These are phyloP conservation scores for Natrix natrix DNA, from an alignment of 2,797 vertebrate species.

Conservation along the genomic window DNA sequence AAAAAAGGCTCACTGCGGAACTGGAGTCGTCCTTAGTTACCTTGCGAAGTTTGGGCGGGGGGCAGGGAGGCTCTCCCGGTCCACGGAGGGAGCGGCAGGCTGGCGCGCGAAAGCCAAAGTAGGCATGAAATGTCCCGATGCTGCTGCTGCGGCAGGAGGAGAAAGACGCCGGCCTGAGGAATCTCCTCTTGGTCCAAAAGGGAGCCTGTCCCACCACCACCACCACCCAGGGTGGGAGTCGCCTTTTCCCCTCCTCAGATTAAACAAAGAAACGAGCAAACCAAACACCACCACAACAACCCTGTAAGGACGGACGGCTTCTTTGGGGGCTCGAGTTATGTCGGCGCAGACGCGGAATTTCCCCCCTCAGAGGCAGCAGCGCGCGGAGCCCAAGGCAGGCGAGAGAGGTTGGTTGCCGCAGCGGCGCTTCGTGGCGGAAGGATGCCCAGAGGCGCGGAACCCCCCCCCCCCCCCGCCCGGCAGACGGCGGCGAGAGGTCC, in stretches of 20 bases:
- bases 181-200: constrained; percentile 23
- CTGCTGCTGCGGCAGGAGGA: constrained; percentile 13
- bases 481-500: constrained; percentile 10
- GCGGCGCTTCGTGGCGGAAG: not conserved
- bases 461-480: not conserved
- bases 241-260: not conserved
- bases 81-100: constrained; percentile 27
- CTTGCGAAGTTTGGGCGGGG: constrained; percentile 37
- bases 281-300: not conserved
- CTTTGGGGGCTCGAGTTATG: constrained; percentile 2
- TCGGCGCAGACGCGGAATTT: constrained; percentile 25
- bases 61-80: not conserved
- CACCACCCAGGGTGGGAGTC: not conserved
- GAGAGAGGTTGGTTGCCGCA: not conserved
- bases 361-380: constrained; percentile 6
- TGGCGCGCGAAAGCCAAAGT: constrained; percentile 9
- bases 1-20: not conserved
- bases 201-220: not conserved
- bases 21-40: constrained; percentile 39
- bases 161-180: not conserved
- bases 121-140: too few relatives aligned
- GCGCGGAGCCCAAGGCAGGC: not conserved
- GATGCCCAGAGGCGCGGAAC: not conserved
- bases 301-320: constrained; percentile 8
- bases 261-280: not conserved